phyloP scores from a whole-genome alignment of 2,113 vertebrate genomes.

The Hypomesus transpacificus region DNA sequence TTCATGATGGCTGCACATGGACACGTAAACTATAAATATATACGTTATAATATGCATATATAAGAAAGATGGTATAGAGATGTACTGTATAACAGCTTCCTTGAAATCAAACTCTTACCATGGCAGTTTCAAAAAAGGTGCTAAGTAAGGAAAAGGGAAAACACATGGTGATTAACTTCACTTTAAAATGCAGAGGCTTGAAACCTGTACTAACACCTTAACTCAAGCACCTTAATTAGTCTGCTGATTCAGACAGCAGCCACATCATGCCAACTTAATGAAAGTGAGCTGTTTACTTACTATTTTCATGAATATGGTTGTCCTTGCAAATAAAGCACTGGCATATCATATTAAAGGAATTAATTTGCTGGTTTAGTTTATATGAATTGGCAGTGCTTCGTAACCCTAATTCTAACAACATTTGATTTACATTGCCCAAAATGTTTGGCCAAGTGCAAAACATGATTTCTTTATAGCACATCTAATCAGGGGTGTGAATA shows the following conservation, averaged over 20 bases:
- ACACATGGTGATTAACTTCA: constrained; percentile 31
- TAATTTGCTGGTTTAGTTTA: constrained; percentile 13
- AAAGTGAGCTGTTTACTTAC: constrained; percentile 1
- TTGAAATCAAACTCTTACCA: not conserved
- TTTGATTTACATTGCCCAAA: too few relatives aligned
- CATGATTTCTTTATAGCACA: too few relatives aligned
- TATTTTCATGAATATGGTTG: not conserved
- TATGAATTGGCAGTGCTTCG: too few relatives aligned
- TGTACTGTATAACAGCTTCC: not conserved
- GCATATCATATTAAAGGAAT: constrained; percentile 27
- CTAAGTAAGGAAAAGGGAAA: not conserved
- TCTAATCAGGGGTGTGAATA: too few relatives aligned
- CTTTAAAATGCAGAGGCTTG: constrained; percentile 34
- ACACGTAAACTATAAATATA: not conserved
- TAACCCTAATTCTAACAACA: too few relatives aligned
- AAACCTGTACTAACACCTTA: constrained; percentile 53
- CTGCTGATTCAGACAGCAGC: constrained; percentile 39
- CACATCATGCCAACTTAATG: constrained; percentile 32
- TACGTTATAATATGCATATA: not conserved
- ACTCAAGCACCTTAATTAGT: constrained; percentile 58
- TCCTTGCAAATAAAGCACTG: not conserved
- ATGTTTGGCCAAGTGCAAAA: too few relatives aligned
- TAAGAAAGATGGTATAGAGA: not conserved
- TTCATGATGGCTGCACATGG: not conserved
- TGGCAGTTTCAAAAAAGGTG: not conserved